Evolutionary conservation across 2,113 vertebrate genomes (phyloP).

Genomic region (Podiceps cristatus): DNA sequence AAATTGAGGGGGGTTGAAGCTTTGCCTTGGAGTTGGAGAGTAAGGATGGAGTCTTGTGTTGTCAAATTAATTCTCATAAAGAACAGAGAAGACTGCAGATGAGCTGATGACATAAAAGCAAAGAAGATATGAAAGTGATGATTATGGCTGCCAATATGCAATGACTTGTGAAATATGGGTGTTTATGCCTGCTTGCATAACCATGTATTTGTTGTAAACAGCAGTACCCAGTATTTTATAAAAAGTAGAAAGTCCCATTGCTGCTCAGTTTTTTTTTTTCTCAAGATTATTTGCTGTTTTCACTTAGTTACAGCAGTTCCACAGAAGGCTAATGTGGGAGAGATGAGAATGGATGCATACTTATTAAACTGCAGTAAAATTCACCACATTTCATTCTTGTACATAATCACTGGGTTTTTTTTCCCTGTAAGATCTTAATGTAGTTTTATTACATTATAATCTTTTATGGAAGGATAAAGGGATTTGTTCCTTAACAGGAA

Average conservation of each 20-base stretch:
- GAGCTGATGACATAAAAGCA: not conserved
- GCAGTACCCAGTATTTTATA: not conserved
- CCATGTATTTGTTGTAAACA: not conserved
- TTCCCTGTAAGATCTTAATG: not conserved
- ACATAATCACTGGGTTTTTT: not conserved
- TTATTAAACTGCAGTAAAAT: not conserved
- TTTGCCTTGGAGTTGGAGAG: not conserved
- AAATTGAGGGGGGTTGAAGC: not conserved
- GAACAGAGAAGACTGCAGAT: not conserved
- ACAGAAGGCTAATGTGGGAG: not conserved
- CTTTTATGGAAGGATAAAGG: constrained; percentile 8
- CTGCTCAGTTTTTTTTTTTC: not conserved
- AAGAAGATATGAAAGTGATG: not conserved
- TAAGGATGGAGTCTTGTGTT: not conserved
- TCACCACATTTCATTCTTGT: not conserved
- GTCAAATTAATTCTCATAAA: not conserved
- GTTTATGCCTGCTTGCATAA: not conserved
- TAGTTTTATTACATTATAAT: constrained; percentile 23
- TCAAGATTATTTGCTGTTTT: not conserved
- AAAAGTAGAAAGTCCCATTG: not conserved
- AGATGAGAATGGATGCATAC: not conserved
- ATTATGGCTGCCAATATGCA: not conserved
- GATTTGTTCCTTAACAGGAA: constrained; percentile 40
- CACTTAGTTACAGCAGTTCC: not conserved
- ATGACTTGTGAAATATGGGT: not conserved